Evolutionary conservation across 2,797 vertebrate genomes (phyloP).

Genomic region (Mus spretus): DNA sequence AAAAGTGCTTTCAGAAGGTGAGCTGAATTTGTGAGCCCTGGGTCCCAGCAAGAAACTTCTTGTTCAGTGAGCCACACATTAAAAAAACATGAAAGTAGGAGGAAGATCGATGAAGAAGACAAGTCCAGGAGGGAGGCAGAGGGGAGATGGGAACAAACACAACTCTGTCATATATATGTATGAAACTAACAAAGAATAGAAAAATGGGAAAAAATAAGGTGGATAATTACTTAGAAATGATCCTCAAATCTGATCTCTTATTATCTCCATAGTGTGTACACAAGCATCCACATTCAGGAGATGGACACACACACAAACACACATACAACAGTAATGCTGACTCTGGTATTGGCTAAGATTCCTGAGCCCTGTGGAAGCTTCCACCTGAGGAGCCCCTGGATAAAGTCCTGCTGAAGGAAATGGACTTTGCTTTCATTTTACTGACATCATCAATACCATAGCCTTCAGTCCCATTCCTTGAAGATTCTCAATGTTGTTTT

Average conservation of each 20-base stretch:
- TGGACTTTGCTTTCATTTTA: neutral
- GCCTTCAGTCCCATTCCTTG: too few species aligned
- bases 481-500: neutral
- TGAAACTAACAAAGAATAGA: neutral
- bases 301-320: neutral
- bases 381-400: neutral
- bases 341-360: neutral
- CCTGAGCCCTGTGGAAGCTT: neutral
- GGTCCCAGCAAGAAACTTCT: neutral
- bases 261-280: neutral
- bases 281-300: neutral
- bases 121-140: neutral
- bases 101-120: neutral
- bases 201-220: neutral
- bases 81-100: neutral
- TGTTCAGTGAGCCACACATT: neutral
- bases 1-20: neutral
- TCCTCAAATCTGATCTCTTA: neutral
- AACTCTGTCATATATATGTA: neutral
- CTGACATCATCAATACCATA: neutral
- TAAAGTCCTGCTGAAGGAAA: neutral
- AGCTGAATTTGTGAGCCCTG: neutral
- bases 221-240: neutral
- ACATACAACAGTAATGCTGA: neutral
- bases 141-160: too few species aligned